Evolutionary conservation across 1,140 invertebrate genomes (phyloP).

Genomic region (Triops longicaudatus): DNA sequence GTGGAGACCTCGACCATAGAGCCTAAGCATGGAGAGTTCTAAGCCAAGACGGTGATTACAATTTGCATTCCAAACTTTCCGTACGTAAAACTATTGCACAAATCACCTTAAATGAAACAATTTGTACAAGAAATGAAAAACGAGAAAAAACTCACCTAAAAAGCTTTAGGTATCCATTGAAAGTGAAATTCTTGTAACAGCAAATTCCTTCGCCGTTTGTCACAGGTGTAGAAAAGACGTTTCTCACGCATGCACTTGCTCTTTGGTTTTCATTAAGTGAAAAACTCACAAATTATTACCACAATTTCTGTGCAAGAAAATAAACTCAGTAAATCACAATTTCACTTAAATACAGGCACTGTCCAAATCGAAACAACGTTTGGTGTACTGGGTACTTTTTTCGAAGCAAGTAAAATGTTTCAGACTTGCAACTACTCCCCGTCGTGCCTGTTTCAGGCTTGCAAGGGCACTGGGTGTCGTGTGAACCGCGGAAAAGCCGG

Average conservation of each 20-base stretch:
- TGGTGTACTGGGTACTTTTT: neutral
- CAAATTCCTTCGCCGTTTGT: neutral
- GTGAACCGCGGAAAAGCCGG: neutral
- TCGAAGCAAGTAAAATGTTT: neutral
- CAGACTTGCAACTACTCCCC: neutral
- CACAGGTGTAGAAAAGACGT: neutral
- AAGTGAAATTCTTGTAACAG: neutral
- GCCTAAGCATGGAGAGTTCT: neutral
- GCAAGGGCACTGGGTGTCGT: neutral
- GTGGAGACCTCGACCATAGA: neutral
- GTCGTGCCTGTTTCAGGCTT: neutral
- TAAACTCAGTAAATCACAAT: no score
- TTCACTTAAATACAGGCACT: no score
- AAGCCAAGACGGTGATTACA: neutral
- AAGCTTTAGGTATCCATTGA: neutral
- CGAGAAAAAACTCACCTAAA: neutral
- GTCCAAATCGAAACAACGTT: neutral
- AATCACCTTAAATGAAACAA: neutral
- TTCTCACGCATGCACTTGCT: neutral
- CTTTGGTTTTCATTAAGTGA: neutral
- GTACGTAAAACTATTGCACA: neutral
- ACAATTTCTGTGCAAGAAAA: no score
- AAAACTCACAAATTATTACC: no score
- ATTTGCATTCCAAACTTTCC: neutral
- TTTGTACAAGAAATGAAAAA: neutral